A percentile compares a stretch with the other conserved stretches of the same genome.
phyloP scores from a whole-genome alignment of 2,888 invertebrate species.

The Elysia crispata region DNA sequence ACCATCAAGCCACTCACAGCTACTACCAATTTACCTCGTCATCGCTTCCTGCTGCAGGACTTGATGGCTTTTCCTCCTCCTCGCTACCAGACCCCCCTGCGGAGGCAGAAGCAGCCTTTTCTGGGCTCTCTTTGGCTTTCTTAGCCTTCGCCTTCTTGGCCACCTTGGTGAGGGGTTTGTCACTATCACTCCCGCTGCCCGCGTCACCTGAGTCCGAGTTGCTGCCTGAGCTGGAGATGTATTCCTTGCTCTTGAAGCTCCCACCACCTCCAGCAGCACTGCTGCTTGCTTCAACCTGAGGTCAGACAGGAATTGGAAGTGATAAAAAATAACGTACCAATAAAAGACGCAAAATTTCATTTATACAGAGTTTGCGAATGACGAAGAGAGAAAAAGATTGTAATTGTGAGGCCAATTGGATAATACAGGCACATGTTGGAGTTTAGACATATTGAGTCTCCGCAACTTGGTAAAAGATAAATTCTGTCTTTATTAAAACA shows the following conservation, averaged over 20 bases:
- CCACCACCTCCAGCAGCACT: slow-evolving; percentile 76
- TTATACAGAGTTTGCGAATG: too few species aligned
- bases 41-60: slow-evolving; percentile 20
- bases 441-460: too few species aligned
- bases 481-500: too few species aligned
- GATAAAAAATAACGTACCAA: neutral
- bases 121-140: slow-evolving; percentile 17
- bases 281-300: neutral
- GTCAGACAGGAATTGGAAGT: too few species aligned
- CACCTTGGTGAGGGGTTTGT: slow-evolving; percentile 77
- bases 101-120: slow-evolving; percentile 11
- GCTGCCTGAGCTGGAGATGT: slow-evolving; percentile 85
- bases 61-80: slow-evolving; percentile 22
- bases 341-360: neutral
- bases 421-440: too few species aligned
- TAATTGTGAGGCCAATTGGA: too few species aligned
- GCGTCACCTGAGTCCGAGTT: slow-evolving; percentile 81
- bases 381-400: too few species aligned
- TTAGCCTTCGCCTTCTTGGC: slow-evolving; percentile 48
- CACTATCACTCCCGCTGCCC: slow-evolving; percentile 77
- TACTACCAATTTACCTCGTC: slow-evolving; percentile 29
- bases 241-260: slow-evolving; percentile 93
- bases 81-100: neutral
- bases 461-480: too few species aligned
- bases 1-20: neutral